phyloP scores from a whole-genome alignment of 2,113 vertebrate species.

The Oreochromis tanganicae region DNA sequence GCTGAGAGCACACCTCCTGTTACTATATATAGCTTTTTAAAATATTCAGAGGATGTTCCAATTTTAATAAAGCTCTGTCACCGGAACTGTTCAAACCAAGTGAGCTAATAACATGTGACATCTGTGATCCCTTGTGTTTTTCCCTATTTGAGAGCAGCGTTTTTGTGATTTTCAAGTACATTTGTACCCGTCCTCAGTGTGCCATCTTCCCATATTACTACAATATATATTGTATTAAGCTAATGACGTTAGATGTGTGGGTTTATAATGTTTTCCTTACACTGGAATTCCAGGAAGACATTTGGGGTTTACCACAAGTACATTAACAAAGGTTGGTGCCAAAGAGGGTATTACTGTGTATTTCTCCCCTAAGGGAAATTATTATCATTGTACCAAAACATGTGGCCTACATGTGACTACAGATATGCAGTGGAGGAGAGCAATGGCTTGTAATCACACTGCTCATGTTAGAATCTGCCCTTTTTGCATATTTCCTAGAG shows the following conservation, averaged over 20 bases:
- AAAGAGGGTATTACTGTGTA: background rate
- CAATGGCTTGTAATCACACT: background rate
- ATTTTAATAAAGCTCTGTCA: constrained; percentile 13
- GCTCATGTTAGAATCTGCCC: background rate
- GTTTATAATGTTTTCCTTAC: background rate
- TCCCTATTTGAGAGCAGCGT: background rate
- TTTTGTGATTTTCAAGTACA: background rate
- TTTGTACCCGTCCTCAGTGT: background rate
- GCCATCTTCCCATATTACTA: background rate
- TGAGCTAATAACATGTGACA: background rate
- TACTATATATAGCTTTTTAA: constrained; percentile 1
- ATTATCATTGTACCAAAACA: background rate
- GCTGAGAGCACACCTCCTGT: background rate
- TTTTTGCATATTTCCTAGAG: background rate
- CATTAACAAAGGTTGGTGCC: background rate
- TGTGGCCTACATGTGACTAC: background rate
- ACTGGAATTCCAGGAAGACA: background rate
- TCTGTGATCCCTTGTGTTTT: background rate
- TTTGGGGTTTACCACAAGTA: background rate
- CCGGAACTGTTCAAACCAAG: background rate
- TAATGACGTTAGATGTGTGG: background rate
- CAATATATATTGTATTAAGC: background rate
- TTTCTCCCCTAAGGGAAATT: background rate
- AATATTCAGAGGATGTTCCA: constrained; percentile 16
- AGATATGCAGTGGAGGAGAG: background rate